Evolutionary conservation across 2,797 vertebrate species (phyloP).

Genomic region (Myotis myotis): DNA sequence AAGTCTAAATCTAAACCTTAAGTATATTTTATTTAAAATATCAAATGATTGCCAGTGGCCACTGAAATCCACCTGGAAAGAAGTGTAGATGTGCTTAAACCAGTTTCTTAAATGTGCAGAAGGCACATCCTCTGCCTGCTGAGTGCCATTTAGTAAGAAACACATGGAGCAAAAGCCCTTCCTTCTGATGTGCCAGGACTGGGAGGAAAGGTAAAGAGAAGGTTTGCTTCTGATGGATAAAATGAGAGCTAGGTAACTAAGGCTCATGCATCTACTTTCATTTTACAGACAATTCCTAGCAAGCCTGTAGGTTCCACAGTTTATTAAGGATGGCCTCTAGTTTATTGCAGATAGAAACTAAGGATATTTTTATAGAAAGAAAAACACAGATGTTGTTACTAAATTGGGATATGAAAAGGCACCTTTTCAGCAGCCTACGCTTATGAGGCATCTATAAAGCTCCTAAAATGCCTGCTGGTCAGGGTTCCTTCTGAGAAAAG

Average conservation of each 20-base stretch:
- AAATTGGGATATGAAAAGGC: not conserved
- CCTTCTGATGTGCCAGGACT: not conserved
- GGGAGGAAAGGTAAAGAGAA: not conserved
- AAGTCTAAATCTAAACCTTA: not conserved
- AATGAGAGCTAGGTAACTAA: not conserved
- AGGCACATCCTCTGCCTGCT: not conserved
- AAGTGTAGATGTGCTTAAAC: not conserved
- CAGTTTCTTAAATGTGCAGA: not conserved
- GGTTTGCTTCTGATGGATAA: not conserved
- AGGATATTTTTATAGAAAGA: not conserved
- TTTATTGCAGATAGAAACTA: not conserved
- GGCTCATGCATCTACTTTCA: not conserved
- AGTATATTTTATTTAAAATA: slow-evolving; percentile 2
- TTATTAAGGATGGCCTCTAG: not conserved
- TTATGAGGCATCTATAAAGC: not conserved
- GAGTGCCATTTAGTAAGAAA: not conserved
- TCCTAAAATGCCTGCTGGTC: not conserved
- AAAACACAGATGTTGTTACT: not conserved
- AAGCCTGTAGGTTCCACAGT: not conserved
- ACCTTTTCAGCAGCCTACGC: not conserved
- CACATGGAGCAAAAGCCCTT: not conserved
- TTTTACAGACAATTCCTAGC: not conserved
- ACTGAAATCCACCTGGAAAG: not conserved
- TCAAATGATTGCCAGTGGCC: not conserved
- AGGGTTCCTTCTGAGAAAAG: not conserved